These are phyloP conservation scores for Paedocypris sp. DNA, from an alignment of 2,113 vertebrate species.

Conservation along the genomic window DNA sequence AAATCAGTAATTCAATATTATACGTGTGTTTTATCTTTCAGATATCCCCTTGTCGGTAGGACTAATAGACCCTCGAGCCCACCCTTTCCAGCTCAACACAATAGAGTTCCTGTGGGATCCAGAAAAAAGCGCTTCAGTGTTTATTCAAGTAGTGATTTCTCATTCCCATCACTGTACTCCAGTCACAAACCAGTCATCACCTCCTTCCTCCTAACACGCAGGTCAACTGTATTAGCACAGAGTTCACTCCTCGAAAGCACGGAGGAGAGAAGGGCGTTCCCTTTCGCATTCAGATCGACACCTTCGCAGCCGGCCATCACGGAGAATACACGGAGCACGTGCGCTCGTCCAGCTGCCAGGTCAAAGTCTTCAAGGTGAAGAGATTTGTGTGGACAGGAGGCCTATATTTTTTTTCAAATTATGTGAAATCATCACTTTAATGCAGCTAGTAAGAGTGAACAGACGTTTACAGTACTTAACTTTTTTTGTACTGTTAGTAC, in stretches of 20 bases:
- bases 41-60: slow-evolving; percentile 87
- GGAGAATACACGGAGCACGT: slow-evolving; percentile 80
- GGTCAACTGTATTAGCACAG: slow-evolving; percentile 95
- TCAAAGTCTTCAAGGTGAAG: slow-evolving; percentile 97
- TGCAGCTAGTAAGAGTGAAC: no score
- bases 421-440: no score
- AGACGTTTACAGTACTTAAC: no score
- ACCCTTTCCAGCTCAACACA: slow-evolving; percentile 81
- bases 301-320: slow-evolving; percentile 74
- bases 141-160: slow-evolving; percentile 73
- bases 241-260: slow-evolving; percentile 89
- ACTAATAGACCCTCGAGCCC: slow-evolving; percentile 76
- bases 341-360: slow-evolving; percentile 88
- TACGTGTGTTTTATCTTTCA: no score
- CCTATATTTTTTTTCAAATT: no score
- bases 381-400: slow-evolving; percentile 1
- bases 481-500: no score
- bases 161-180: neutral
- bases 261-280: slow-evolving; percentile 92
- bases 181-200: neutral
- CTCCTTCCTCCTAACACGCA: slow-evolving; percentile 34
- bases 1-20: no score
- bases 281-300: slow-evolving; percentile 87
- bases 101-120: slow-evolving; percentile 94
- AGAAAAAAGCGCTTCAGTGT: slow-evolving; percentile 73